A percentile compares a stretch with the other conserved stretches of the same genome.
These are phyloP conservation scores for Rhabdophis nuchalis DNA, from an alignment of 2,797 vertebrate species.

Conservation along the genomic window DNA sequence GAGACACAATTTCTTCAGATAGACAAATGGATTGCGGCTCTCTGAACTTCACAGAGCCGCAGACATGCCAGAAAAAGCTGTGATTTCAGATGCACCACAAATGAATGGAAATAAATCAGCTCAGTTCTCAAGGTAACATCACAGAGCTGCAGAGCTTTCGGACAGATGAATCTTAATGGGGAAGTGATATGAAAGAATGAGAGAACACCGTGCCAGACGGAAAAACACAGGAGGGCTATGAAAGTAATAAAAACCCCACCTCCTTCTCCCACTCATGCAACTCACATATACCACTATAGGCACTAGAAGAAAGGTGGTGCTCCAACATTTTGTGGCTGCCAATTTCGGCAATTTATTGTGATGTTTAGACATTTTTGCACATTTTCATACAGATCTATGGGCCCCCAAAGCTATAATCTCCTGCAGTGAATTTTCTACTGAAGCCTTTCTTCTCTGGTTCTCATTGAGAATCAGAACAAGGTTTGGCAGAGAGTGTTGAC, in stretches of 20 bases:
- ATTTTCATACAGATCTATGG: not conserved
- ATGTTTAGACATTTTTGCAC: not conserved
- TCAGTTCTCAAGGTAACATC: not conserved
- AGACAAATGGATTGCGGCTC: not conserved
- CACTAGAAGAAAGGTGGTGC: not conserved
- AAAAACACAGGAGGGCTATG: not conserved
- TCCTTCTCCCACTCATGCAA: not conserved
- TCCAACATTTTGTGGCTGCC: not conserved
- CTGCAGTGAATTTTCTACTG: not conserved
- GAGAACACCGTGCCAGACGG: not conserved
- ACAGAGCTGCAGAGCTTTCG: not conserved
- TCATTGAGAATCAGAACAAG: not conserved
- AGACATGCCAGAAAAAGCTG: not conserved
- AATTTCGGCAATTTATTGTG: not conserved
- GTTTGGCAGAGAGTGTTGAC: not conserved
- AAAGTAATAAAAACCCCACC: not conserved
- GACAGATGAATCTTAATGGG: not conserved
- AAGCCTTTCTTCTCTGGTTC: not conserved
- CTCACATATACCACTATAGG: not conserved
- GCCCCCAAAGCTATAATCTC: not conserved
- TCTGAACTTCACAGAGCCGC: not conserved
- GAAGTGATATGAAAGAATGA: not conserved
- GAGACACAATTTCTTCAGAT: not conserved
- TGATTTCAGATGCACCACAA: not conserved
- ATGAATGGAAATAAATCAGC: not conserved